A percentile compares a stretch with the other conserved stretches of the same genome.
Conservation (phyloP, 2,113 vertebrate species). For the Ptyas mucosa region DNA sequence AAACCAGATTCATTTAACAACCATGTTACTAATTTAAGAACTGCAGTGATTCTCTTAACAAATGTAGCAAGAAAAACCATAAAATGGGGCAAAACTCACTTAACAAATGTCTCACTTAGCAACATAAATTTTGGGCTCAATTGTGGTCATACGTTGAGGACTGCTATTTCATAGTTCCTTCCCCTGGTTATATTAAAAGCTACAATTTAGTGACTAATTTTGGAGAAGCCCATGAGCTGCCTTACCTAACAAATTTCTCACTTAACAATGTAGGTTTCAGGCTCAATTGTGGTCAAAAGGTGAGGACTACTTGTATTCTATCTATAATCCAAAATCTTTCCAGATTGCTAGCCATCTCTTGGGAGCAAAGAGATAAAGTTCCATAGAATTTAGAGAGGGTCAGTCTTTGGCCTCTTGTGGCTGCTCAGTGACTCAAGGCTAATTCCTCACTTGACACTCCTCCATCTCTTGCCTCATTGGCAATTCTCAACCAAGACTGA, state of each 20-base stretch:
- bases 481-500: neutral
- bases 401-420: neutral
- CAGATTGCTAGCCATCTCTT: neutral
- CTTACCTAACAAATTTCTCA: no score
- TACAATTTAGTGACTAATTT: no score
- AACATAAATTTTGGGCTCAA: neutral
- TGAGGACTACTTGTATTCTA: neutral
- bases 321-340: neutral
- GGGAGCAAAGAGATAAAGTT: neutral
- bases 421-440: neutral
- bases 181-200: no score
- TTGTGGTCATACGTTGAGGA: neutral
- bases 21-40: neutral
- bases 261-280: neutral
- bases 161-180: no score
- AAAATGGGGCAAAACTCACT: neutral
- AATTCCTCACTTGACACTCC: neutral
- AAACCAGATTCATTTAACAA: neutral
- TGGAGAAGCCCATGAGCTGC: no score
- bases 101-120: neutral
- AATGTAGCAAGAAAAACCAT: neutral
- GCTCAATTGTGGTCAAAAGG: neutral
- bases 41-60: neutral
- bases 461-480: neutral
- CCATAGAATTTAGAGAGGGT: neutral